These are phyloP conservation scores for Aphelinus certus DNA, from an alignment of 1,140 invertebrate species.

Conservation along the genomic window DNA sequence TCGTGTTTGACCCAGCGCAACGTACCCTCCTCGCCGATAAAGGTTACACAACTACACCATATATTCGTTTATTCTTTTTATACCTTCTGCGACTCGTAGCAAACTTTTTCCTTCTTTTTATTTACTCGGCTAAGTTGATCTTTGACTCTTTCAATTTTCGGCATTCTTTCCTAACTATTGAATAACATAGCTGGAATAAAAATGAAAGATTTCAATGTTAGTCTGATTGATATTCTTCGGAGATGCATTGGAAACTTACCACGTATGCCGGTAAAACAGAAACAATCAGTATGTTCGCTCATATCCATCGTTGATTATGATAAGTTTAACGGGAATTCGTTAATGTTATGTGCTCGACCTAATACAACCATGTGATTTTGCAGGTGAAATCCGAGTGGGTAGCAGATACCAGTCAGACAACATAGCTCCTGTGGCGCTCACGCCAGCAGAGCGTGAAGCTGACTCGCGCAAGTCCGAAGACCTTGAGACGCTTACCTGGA, in stretches of 20 bases:
- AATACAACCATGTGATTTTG: neutral
- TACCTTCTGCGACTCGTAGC: neutral
- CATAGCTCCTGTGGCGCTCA: conserved; percentile 52
- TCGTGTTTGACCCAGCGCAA: conserved; percentile 98
- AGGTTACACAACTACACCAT: conserved; percentile 64
- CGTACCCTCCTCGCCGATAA: conserved; percentile 98
- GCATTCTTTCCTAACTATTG: no score
- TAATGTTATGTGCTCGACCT: no score
- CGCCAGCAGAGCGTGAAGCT: conserved; percentile 77
- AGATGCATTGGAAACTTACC: no score
- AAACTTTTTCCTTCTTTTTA: neutral
- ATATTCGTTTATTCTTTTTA: neutral
- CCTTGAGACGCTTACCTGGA: conserved; percentile 94
- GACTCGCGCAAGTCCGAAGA: conserved; percentile 76
- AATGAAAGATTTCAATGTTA: no score
- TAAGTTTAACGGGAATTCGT: no score
- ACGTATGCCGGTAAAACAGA: no score
- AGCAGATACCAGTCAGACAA: conserved; percentile 94
- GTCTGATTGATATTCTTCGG: no score
- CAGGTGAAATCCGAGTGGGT: conserved; percentile 82
- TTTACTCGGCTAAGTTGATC: no score
- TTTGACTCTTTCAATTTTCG: no score
- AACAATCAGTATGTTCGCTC: no score
- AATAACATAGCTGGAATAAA: no score
- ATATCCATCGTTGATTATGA: no score